Conservation (phyloP, 2,888 invertebrate species). For the Junonia oenone region DNA sequence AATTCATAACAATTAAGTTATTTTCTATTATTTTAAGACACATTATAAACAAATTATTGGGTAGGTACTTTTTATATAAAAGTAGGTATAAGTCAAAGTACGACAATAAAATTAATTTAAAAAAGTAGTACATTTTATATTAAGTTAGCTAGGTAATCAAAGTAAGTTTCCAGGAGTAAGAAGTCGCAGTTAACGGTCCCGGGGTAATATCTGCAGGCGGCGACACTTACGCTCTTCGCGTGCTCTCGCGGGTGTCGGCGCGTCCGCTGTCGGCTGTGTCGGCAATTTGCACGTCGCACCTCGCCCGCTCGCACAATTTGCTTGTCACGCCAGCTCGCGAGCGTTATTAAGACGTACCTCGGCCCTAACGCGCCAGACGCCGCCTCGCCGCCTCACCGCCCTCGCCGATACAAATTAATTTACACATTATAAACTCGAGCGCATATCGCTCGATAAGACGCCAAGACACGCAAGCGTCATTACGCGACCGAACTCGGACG, state of each 20-base stretch:
- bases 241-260: conserved; percentile 43
- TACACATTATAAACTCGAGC: conserved; percentile 33
- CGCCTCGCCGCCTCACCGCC: conserved; percentile 36
- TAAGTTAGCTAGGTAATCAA: no score
- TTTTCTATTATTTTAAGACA: no score
- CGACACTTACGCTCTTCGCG: conserved; percentile 16
- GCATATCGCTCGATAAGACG: conserved; percentile 12
- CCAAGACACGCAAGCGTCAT: conserved; percentile 25
- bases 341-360: conserved; percentile 34
- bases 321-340: conserved; percentile 56
- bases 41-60: no score
- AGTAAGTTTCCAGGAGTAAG: no score
- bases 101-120: no score
- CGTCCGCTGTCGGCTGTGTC: conserved; percentile 34
- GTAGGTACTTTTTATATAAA: no score
- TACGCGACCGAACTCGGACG: conserved; percentile 9
- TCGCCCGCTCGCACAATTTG: conserved; percentile 58
- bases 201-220: conserved; percentile 1
- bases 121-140: no score
- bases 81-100: no score
- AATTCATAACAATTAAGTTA: no score
- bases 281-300: conserved; percentile 69
- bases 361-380: conserved; percentile 37
- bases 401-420: conserved; percentile 56
- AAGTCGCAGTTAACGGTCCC: not conserved